Conservation (phyloP, 2,888 invertebrate species). For the Hirtodrosophila histrioides region DNA sequence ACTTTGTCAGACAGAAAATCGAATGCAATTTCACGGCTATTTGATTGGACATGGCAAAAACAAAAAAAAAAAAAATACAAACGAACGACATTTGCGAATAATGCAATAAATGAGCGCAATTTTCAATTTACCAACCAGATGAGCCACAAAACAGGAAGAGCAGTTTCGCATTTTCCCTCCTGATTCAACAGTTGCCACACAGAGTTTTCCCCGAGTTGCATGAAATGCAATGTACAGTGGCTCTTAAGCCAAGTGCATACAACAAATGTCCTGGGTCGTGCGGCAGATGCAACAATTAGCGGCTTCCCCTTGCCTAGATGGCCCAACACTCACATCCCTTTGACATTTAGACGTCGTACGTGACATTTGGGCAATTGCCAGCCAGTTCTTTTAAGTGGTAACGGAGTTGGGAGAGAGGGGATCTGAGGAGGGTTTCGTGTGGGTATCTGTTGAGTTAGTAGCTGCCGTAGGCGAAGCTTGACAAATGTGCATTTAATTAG, state of each 20-base stretch:
- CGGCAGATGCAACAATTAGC: constrained; percentile 69
- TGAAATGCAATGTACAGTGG: constrained; percentile 22
- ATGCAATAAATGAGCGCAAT: constrained; percentile 75
- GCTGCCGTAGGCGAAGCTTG: constrained; percentile 55
- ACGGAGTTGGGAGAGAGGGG: not conserved
- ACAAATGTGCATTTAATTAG: constrained; percentile 78
- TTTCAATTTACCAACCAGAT: constrained; percentile 74
- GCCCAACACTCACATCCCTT: constrained; percentile 22
- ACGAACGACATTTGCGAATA: constrained; percentile 45
- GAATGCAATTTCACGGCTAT: constrained; percentile 77
- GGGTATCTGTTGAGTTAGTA: not conserved
- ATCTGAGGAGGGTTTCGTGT: not conserved
- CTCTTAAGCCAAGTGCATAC: constrained; percentile 61
- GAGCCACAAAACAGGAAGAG: constrained; percentile 64
- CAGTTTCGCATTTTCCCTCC: constrained; percentile 7
- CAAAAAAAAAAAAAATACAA: no score
- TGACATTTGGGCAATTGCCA: constrained; percentile 73
- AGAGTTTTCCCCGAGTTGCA: constrained; percentile 8
- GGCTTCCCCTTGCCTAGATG: constrained; percentile 19
- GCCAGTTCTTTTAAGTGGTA: constrained; percentile 56
- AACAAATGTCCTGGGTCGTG: constrained; percentile 21
- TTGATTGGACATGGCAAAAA: constrained; percentile 54
- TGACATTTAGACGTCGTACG: constrained; percentile 69
- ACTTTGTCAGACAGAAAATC: constrained; percentile 56
- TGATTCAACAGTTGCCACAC: not conserved